phyloP scores from a whole-genome alignment of 2,113 vertebrate genomes.

The Ascaphus truei region DNA sequence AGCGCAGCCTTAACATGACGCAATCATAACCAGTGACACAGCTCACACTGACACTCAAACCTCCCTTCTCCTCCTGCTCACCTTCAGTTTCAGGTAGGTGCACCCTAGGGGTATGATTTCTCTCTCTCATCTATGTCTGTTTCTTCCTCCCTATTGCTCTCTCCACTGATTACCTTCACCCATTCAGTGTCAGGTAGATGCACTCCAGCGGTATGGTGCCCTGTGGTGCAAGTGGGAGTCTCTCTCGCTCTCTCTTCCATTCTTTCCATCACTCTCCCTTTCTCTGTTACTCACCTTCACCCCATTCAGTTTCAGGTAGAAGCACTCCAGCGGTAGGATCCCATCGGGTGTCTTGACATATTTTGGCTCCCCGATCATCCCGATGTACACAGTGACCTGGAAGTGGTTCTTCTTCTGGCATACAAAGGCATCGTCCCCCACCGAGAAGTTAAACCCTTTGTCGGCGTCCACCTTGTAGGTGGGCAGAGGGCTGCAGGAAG shows the following conservation, averaged over 20 bases:
- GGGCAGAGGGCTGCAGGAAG: slow-evolving; percentile 76
- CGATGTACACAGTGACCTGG: slow-evolving; percentile 95
- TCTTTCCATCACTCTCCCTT: background rate
- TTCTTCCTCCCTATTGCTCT: background rate
- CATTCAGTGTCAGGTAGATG: slow-evolving; percentile 94
- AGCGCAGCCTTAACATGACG: no score
- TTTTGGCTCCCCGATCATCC: slow-evolving; percentile 94
- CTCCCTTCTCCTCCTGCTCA: no score
- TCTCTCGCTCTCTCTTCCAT: no score
- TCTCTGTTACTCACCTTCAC: slow-evolving; percentile 78
- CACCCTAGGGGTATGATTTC: no score
- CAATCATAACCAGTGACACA: no score
- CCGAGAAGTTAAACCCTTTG: slow-evolving; percentile 98
- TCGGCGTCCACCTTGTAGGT: slow-evolving; percentile 96
- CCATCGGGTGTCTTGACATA: slow-evolving; percentile 92
- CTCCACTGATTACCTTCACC: no score
- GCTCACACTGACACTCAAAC: no score
- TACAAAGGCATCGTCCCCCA: slow-evolving; percentile 93
- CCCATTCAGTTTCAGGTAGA: slow-evolving; percentile 94
- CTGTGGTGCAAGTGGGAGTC: no score
- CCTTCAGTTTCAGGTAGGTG: no score
- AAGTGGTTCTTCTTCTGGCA: slow-evolving; percentile 99
- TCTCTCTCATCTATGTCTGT: no score
- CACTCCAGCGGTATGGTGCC: slow-evolving; percentile 45
- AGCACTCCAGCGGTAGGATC: slow-evolving; percentile 92